These are phyloP conservation scores for Zosterops japonicus DNA, from an alignment of 2,113 vertebrate species.

Conservation along the genomic window DNA sequence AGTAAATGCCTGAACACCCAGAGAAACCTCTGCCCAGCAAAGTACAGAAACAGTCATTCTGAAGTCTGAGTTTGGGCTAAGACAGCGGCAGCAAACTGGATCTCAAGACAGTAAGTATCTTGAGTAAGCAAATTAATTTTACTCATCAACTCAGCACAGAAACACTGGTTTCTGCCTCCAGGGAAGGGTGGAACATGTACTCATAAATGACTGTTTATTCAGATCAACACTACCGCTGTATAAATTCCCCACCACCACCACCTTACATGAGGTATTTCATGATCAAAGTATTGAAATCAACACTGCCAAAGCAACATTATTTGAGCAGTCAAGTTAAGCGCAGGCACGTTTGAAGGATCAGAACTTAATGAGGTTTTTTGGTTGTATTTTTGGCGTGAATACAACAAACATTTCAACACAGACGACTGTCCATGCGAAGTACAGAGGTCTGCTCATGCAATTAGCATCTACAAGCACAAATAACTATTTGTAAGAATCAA, in stretches of 20 bases:
- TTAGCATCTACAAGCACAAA: neutral
- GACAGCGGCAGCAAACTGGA: neutral
- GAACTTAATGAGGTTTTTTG: slow-evolving; percentile 9
- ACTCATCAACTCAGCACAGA: neutral
- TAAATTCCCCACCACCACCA: neutral
- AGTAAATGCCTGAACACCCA: neutral
- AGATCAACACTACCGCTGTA: neutral
- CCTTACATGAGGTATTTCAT: neutral
- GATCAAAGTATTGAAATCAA: slow-evolving; percentile 40
- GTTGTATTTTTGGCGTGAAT: neutral
- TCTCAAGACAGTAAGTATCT: neutral
- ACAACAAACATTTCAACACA: slow-evolving; percentile 17
- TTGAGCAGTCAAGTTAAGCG: slow-evolving; percentile 14
- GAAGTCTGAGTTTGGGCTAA: neutral
- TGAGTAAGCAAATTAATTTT: neutral
- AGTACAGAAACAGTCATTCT: neutral
- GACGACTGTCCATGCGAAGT: neutral
- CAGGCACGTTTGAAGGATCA: neutral
- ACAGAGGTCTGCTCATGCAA: slow-evolving; percentile 9
- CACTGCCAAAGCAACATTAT: neutral
- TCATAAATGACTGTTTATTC: slow-evolving; percentile 9
- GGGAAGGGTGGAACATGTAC: neutral
- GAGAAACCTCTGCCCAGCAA: neutral
- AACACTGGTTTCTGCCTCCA: neutral
- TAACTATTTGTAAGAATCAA: neutral